Conservation (phyloP, 2,888 invertebrate genomes). For the Chalcosyrphus nemorum region DNA sequence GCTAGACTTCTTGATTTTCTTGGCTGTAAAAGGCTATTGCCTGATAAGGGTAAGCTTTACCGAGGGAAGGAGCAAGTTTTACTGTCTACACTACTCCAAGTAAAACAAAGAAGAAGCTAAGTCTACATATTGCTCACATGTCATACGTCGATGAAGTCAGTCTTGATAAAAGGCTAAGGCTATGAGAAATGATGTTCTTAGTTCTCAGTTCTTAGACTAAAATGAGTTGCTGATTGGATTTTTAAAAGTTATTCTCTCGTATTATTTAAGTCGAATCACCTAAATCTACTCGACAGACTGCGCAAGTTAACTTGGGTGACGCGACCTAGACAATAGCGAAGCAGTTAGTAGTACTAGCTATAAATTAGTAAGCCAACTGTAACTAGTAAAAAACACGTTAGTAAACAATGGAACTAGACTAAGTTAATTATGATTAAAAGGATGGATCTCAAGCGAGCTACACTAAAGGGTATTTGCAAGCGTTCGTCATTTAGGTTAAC, state of each 20-base stretch:
- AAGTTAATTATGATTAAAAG: neutral
- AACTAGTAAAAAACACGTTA: slow-evolving; percentile 21
- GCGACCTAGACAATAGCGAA: neutral
- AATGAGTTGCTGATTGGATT: neutral
- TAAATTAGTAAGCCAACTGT: slow-evolving; percentile 20
- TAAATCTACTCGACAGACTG: neutral
- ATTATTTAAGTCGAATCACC: neutral
- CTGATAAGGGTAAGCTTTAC: too few species aligned
- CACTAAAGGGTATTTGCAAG: slow-evolving; percentile 12
- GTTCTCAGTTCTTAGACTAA: neutral
- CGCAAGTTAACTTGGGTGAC: too few species aligned
- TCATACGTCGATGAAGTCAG: too few species aligned
- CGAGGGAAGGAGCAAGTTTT: too few species aligned
- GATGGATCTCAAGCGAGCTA: slow-evolving; percentile 13
- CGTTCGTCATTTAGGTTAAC: neutral
- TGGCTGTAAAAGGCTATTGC: too few species aligned
- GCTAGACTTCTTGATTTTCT: too few species aligned
- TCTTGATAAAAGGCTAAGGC: too few species aligned
- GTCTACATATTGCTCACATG: too few species aligned
- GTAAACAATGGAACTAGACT: too few species aligned
- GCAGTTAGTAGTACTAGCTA: neutral
- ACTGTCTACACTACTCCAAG: too few species aligned
- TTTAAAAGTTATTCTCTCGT: neutral
- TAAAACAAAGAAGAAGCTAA: too few species aligned
- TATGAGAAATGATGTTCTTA: too few species aligned